Evolutionary conservation across 2,113 vertebrate genomes (phyloP).

Genomic region (Lipophrys pholis): DNA sequence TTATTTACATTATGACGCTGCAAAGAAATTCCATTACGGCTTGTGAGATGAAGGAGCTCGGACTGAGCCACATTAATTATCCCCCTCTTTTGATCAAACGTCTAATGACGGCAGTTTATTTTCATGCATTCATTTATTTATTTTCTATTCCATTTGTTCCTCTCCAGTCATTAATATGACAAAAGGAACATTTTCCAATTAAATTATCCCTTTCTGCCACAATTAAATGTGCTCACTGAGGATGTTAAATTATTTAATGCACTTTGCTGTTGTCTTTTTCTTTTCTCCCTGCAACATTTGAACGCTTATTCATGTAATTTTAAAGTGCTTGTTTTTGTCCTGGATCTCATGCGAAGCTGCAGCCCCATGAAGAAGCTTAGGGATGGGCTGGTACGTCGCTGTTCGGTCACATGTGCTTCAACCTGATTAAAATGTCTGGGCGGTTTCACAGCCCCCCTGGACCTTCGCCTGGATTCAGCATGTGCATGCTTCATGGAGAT

Average conservation of each 20-base stretch:
- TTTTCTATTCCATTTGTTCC: conserved; percentile 6
- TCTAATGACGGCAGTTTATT: conserved; percentile 19
- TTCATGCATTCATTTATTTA: not conserved
- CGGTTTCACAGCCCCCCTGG: not conserved
- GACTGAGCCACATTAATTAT: conserved; percentile 23
- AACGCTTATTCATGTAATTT: conserved; percentile 34
- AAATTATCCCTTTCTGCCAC: conserved; percentile 32
- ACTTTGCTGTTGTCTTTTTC: conserved; percentile 14
- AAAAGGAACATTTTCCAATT: conserved; percentile 50
- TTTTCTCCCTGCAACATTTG: conserved; percentile 3
- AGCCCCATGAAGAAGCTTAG: not conserved
- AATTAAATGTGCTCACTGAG: conserved; percentile 32
- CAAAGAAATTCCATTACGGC: not conserved
- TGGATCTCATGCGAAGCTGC: conserved; percentile 20
- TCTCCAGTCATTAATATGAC: conserved; percentile 35
- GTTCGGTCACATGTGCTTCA: conserved; percentile 1
- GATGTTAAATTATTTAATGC: conserved; percentile 50
- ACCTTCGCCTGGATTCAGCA: not conserved
- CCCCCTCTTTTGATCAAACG: conserved; percentile 31
- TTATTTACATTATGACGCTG: conserved; percentile 1
- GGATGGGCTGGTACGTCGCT: not conserved
- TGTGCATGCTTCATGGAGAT: no score
- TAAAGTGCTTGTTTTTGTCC: conserved; percentile 18
- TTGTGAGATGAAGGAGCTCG: conserved; percentile 4
- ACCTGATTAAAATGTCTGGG: not conserved